Base-by-base conservation (phyloP, 2,888 invertebrate genomes). In the Pollenia angustigena region DNA sequence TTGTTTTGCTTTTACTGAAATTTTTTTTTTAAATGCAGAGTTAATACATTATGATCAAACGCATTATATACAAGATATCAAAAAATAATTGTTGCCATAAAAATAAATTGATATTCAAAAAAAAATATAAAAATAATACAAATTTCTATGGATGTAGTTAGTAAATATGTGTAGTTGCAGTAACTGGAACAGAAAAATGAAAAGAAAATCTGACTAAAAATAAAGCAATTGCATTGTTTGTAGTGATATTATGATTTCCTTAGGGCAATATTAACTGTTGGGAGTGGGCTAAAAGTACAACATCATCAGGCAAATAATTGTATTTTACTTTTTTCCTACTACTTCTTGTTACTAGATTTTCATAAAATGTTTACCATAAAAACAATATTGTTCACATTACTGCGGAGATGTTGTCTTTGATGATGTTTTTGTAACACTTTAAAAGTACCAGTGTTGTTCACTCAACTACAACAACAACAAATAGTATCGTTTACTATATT, bases 351-450 rank as follows among this genome's bases (percentile, higher is more conserved):
- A 40, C 4, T n/a, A 16, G 40, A 32, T 42, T 48, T 81, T 11
- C 12, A 18, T 46, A 58, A 58, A 46, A 62, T 50, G 11, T 40
- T 54, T 40, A 40, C 11, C 50, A 72, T 48, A 62, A 81, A 48
- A 81, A 68, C 56, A 66, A 68, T 66, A 71, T 58, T 81, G 74
- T 66, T 56, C 40, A 44, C 32, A 74, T 68, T 81, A 68, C 60
- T 60, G 18, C 48, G 44, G 32, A 42, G 42, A 69, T 74, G 8
- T 64, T 80, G 62, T 52, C 58, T 56, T 62, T 74, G 50, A 66
- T 66, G 44, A 32, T 6, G 23, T 78, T 50, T 18, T 56, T 78
- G 40, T 68, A 48, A 12, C 18, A 58, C 40, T 68, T 78, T 54
- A 14, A 14, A 68, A 50, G 10, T 18, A 58, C 14, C 18, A 58